Conservation (phyloP, 2,888 invertebrate species). For the Watsonalla binaria region DNA sequence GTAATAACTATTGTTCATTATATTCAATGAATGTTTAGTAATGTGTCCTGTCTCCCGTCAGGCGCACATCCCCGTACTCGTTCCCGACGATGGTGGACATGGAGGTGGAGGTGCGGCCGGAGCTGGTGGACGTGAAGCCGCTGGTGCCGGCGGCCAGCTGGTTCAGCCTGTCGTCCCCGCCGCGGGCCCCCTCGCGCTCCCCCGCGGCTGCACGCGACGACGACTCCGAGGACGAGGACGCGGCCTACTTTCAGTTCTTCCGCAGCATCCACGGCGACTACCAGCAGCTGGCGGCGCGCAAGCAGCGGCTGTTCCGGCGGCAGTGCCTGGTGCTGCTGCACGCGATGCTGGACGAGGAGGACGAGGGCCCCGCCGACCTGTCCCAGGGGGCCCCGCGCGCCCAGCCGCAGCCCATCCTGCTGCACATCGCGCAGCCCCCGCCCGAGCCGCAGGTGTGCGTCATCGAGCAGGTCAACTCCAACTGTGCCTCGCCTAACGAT, state of each 20-base stretch:
- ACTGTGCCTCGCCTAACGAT: background rate
- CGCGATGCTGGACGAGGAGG: slow-evolving; percentile 56
- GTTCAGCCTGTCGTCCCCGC: slow-evolving; percentile 19
- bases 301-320: slow-evolving; percentile 54
- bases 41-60: slow-evolving; percentile 14
- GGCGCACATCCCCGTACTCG: slow-evolving; percentile 41
- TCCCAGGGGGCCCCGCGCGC: background rate
- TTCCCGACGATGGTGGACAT: slow-evolving; percentile 36
- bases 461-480: slow-evolving; percentile 1
- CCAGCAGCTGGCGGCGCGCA: slow-evolving; percentile 43
- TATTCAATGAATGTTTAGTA: no score
- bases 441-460: slow-evolving; percentile 12
- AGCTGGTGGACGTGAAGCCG: slow-evolving; percentile 23
- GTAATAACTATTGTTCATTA: no score
- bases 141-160: slow-evolving; percentile 30
- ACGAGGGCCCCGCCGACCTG: slow-evolving; percentile 16
- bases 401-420: no score
- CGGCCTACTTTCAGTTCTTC: slow-evolving; percentile 67
- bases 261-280: slow-evolving; percentile 61
- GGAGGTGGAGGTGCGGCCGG: slow-evolving; percentile 18
- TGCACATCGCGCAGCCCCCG: background rate
- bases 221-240: slow-evolving; percentile 53
- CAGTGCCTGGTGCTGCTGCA: slow-evolving; percentile 55
- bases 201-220: slow-evolving; percentile 18
- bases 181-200: slow-evolving; percentile 12